A percentile compares a stretch with the other conserved stretches of the same genome.
Evolutionary conservation across 2,113 vertebrate genomes (phyloP).

Genomic region (Gnathonemus longibarbis): DNA sequence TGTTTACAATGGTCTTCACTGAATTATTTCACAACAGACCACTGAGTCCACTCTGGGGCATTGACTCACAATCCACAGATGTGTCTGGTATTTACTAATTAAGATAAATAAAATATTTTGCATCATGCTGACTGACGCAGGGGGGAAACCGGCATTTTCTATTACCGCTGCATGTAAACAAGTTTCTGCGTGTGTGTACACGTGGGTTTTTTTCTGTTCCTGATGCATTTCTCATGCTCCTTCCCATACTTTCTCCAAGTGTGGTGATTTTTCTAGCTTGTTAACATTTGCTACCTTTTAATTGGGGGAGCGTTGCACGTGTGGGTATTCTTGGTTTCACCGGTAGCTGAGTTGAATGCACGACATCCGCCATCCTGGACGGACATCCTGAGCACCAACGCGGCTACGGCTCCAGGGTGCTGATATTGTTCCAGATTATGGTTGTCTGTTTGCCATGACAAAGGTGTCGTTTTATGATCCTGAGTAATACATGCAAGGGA

Average conservation of each 20-base stretch:
- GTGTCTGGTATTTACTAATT: conserved; percentile 44
- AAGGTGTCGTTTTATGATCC: background rate
- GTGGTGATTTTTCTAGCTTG: background rate
- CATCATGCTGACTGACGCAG: conserved; percentile 27
- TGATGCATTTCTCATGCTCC: conserved; percentile 13
- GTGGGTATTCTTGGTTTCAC: background rate
- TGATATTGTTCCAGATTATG: background rate
- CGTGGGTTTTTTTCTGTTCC: conserved; percentile 21
- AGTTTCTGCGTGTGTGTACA: background rate
- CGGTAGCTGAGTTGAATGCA: background rate
- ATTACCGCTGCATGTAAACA: conserved; percentile 30
- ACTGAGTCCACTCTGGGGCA: conserved; percentile 32
- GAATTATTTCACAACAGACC: conserved; percentile 30
- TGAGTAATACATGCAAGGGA: background rate
- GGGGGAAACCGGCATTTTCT: conserved; percentile 29
- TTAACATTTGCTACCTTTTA: background rate
- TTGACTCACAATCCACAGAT: conserved; percentile 37
- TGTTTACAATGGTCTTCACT: conserved; percentile 4
- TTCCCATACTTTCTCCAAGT: background rate
- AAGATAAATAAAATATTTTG: conserved; percentile 38
- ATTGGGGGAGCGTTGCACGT: background rate
- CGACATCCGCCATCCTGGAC: too few relatives aligned
- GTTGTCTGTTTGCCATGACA: background rate
- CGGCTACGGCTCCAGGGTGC: background rate
- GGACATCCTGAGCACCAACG: too few relatives aligned